A percentile compares a stretch with the other conserved stretches of the same genome.
Conservation (phyloP, 1,140 invertebrate genomes). For the Papilio xuthus region DNA sequence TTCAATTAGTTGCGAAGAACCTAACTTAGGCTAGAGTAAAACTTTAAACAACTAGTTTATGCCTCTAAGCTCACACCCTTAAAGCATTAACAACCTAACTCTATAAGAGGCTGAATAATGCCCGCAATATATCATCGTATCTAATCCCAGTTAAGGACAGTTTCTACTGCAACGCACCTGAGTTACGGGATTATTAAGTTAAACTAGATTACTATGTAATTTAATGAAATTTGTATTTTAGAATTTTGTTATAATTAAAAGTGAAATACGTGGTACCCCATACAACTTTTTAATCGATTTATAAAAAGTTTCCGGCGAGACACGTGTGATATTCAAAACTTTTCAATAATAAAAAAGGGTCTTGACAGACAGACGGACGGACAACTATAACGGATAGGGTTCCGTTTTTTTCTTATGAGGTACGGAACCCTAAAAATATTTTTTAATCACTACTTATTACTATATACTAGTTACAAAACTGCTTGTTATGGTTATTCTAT, state of each 20-base stretch:
- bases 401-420: too few species aligned
- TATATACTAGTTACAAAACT: too few species aligned
- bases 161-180: slow-evolving; percentile 2
- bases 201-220: background rate
- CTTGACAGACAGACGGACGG: too few species aligned
- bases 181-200: slow-evolving; percentile 11
- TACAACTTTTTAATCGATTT: background rate
- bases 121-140: slow-evolving; percentile 5
- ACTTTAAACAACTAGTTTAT: slow-evolving; percentile 14
- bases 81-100: slow-evolving; percentile 8
- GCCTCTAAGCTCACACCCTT: background rate
- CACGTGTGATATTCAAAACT: too few species aligned
- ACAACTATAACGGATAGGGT: too few species aligned
- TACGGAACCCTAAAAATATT: too few species aligned
- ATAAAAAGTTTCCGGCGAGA: background rate
- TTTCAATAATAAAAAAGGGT: too few species aligned
- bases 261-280: too few species aligned
- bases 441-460: too few species aligned
- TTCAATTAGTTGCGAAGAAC: background rate
- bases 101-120: slow-evolving; percentile 8
- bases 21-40: background rate
- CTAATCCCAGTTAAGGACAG: slow-evolving; percentile 3
- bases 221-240: background rate
- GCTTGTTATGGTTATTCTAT: too few species aligned
- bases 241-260: background rate